phyloP scores from a whole-genome alignment of 2,888 invertebrate genomes.

The Troides aeacus region DNA sequence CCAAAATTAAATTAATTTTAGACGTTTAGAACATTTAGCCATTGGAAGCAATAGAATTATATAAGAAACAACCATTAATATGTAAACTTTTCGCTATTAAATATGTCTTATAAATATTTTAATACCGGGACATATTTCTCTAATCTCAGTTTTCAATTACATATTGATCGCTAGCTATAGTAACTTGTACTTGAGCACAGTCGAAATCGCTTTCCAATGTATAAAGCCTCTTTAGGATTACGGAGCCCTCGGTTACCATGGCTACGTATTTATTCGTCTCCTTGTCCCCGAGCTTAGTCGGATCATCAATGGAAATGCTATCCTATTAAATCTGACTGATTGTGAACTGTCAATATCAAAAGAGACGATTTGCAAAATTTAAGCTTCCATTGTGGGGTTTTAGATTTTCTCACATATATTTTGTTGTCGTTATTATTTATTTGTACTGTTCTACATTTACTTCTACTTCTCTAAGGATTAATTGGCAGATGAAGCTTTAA shows the following conservation, averaged over 20 bases:
- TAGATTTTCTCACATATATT: neutral
- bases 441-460: neutral
- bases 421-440: neutral
- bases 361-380: conserved; percentile 7
- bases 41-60: neutral
- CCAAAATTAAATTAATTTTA: neutral
- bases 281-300: conserved; percentile 66
- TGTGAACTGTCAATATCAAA: conserved; percentile 46
- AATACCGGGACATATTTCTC: conserved; percentile 7
- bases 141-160: conserved; percentile 35
- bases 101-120: neutral
- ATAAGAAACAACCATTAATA: too few species aligned
- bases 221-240: conserved; percentile 76
- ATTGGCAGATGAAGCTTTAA: too few species aligned
- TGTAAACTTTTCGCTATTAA: too few species aligned
- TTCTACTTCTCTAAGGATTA: too few species aligned
- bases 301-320: conserved; percentile 67
- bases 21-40: neutral
- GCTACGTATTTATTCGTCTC: conserved; percentile 65
- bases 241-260: conserved; percentile 66
- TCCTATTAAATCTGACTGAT: conserved; percentile 69
- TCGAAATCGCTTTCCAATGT: conserved; percentile 60
- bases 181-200: conserved; percentile 58
- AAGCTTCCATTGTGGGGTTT: neutral
- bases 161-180: conserved; percentile 47